Evolutionary conservation across 2,113 vertebrate species (phyloP).

Genomic region (Lophura nycthemera): DNA sequence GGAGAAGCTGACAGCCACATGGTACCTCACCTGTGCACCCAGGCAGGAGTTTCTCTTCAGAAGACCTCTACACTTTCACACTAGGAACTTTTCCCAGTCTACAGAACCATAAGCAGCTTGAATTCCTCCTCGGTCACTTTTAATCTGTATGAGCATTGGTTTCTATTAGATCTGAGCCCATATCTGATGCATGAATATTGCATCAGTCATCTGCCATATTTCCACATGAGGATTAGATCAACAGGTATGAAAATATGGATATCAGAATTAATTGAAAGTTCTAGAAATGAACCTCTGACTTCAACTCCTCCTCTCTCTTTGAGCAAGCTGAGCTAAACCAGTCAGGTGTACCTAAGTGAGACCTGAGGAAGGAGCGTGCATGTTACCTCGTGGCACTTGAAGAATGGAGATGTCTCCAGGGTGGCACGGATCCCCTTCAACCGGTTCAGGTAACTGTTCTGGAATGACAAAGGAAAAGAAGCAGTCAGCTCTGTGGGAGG

Average conservation of each 20-base stretch:
- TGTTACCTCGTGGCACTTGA: constrained; percentile 94
- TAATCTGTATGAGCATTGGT: background rate
- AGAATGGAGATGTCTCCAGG: constrained; percentile 91
- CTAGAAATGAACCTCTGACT: background rate
- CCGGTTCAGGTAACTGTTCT: constrained; percentile 88
- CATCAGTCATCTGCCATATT: background rate
- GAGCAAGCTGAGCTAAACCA: background rate
- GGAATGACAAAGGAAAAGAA: constrained; percentile 37
- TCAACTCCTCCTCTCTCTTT: background rate
- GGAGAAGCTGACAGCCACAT: background rate
- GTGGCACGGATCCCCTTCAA: constrained; percentile 87
- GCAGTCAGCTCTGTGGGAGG: background rate
- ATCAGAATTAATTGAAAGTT: background rate
- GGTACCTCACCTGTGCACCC: background rate
- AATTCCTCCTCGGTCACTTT: background rate
- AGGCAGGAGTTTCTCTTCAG: background rate
- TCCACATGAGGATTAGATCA: background rate
- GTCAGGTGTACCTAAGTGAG: background rate
- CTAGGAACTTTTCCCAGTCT: background rate
- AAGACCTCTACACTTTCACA: background rate
- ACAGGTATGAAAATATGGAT: background rate
- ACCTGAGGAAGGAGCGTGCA: background rate
- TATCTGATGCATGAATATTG: background rate
- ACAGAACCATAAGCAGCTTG: background rate
- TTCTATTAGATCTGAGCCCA: background rate